Percentiles rank a stretch among this genome's conserved stretches.
These are phyloP conservation scores for Heliconius nattereri DNA, from an alignment of 1,140 invertebrate genomes.

Conservation along the genomic window DNA sequence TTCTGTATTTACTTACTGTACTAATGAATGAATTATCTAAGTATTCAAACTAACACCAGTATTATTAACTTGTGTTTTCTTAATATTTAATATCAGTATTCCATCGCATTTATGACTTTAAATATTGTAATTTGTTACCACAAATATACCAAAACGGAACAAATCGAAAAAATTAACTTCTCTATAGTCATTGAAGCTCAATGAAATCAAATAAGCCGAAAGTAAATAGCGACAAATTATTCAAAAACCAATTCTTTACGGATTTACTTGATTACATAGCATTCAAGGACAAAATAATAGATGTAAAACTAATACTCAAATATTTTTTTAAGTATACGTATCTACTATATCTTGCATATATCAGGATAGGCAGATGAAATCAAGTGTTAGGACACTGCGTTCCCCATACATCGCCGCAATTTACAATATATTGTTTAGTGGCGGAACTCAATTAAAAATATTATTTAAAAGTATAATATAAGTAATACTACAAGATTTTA, in stretches of 20 bases:
- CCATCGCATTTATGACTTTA: neutral
- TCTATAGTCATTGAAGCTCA: neutral
- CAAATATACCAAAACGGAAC: neutral
- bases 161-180: neutral
- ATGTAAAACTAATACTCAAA: neutral
- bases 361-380: no score
- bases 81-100: neutral
- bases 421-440: no score
- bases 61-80: no score
- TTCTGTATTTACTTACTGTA: no score
- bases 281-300: slow-evolving; percentile 18
- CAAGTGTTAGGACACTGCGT: no score
- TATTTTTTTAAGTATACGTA: no score
- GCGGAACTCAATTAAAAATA: no score
- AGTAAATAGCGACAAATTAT: slow-evolving; percentile 1
- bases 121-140: neutral
- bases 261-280: slow-evolving; percentile 18
- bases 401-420: no score
- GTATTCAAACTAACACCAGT: no score
- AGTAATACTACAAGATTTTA: neutral
- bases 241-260: slow-evolving; percentile 23
- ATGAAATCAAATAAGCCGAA: neutral
- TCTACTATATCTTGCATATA: no score
- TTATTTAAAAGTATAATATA: neutral
- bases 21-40: no score